Evolutionary conservation across 2,888 invertebrate genomes (phyloP).

Genomic region (Hymenopus coronatus): DNA sequence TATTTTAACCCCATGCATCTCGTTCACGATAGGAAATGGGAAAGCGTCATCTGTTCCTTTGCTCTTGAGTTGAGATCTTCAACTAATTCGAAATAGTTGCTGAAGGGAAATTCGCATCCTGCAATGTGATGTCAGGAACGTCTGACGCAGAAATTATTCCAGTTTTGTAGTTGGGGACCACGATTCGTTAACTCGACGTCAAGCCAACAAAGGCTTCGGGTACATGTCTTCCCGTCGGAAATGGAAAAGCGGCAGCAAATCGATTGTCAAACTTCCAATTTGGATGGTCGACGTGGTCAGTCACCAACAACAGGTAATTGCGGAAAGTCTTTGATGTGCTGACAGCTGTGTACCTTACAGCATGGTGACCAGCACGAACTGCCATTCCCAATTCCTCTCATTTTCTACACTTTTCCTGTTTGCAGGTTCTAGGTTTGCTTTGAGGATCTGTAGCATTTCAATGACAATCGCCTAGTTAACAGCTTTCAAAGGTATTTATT

Average conservation of each 20-base stretch:
- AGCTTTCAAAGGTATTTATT: too few relatives aligned
- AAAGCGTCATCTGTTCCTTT: too few relatives aligned
- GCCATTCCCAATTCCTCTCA: background rate
- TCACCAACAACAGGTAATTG: background rate
- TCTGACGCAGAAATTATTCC: too few relatives aligned
- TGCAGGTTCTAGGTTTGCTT: background rate
- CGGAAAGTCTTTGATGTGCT: background rate
- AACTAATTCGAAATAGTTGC: too few relatives aligned
- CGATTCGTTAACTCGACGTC: background rate
- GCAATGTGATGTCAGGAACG: too few relatives aligned
- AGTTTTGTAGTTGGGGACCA: too few relatives aligned
- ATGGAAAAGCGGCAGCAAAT: background rate
- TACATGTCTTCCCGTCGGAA: background rate
- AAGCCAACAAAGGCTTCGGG: background rate
- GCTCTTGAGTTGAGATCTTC: too few relatives aligned
- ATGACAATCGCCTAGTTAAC: too few relatives aligned
- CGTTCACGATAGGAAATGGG: too few relatives aligned
- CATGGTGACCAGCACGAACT: background rate
- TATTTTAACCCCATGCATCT: too few relatives aligned
- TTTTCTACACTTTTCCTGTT: background rate
- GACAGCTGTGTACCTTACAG: background rate
- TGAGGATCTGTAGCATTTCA: too few relatives aligned
- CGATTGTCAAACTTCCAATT: background rate
- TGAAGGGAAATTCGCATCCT: too few relatives aligned
- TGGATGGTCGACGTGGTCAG: background rate